Evolutionary conservation across 2,113 vertebrate genomes (phyloP).

Genomic region (Embiotoca jacksoni): DNA sequence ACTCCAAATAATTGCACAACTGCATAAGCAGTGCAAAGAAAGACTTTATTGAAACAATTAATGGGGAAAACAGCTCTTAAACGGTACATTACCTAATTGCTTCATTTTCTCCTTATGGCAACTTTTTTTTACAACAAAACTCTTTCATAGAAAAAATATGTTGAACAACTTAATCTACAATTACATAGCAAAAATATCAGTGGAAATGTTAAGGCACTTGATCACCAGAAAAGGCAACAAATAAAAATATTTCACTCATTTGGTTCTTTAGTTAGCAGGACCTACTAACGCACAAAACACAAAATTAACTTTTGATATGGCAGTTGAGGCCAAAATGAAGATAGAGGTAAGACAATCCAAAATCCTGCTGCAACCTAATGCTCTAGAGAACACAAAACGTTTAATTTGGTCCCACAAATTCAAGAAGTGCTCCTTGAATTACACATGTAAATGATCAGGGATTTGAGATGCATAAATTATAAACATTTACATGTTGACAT

Average conservation of each 20-base stretch:
- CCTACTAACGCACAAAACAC: constrained; percentile 27
- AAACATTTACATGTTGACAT: constrained; percentile 20
- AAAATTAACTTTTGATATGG: constrained; percentile 22
- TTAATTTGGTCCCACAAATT: constrained; percentile 73
- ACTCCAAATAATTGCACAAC: neutral
- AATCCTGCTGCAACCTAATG: constrained; percentile 11
- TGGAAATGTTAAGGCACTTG: constrained; percentile 85
- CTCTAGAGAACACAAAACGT: constrained; percentile 21
- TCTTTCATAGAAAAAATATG: constrained; percentile 81
- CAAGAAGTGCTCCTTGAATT: constrained; percentile 54
- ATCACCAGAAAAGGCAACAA: constrained; percentile 68
- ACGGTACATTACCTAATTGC: constrained; percentile 63
- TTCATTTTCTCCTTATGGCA: constrained; percentile 59
- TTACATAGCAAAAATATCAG: constrained; percentile 73
- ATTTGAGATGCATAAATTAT: constrained; percentile 53
- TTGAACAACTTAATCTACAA: constrained; percentile 71
- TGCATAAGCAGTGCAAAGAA: constrained; percentile 71
- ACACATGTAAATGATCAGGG: constrained; percentile 5
- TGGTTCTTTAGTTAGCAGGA: constrained; percentile 72
- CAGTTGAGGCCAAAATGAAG: constrained; percentile 45
- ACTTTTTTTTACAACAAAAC: constrained; percentile 52
- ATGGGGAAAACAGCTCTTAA: constrained; percentile 64
- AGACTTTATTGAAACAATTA: constrained; percentile 76
- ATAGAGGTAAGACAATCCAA: constrained; percentile 43
- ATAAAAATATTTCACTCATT: constrained; percentile 68